A percentile compares a stretch with the other conserved stretches of the same genome.
Conservation (phyloP, 2,888 invertebrate genomes). For the Ceriagrion tenellum region DNA sequence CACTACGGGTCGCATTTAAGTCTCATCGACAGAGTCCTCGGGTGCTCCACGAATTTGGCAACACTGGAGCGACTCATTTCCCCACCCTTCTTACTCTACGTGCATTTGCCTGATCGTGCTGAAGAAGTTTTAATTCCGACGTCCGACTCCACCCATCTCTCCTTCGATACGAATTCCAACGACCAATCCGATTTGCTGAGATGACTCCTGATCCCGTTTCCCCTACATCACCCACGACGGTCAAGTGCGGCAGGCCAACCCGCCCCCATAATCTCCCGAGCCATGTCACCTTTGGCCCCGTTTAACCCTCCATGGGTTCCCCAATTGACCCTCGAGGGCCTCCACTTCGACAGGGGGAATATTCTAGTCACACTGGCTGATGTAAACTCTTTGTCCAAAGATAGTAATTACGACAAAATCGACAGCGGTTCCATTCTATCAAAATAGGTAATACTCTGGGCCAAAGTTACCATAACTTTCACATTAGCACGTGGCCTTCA, state of each 20-base stretch:
- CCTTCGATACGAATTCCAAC: slow-evolving; percentile 30
- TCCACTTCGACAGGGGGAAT: no score
- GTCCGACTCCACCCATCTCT: not conserved
- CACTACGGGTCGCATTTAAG: no score
- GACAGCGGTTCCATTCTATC: no score
- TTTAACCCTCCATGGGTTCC: not conserved
- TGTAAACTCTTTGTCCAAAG: no score
- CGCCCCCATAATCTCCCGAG: not conserved
- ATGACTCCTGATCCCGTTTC: slow-evolving; percentile 23
- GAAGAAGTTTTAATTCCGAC: not conserved
- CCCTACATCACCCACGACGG: not conserved
- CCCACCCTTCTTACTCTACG: not conserved
- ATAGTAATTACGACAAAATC: no score
- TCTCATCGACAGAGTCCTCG: no score
- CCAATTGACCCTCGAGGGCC: no score
- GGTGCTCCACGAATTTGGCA: not conserved
- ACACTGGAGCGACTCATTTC: not conserved
- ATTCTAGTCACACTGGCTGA: no score
- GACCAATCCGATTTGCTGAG: slow-evolving; percentile 45
- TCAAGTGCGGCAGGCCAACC: not conserved
- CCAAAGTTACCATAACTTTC: no score
- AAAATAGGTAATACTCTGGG: no score
- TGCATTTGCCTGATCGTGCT: not conserved
- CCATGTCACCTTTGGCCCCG: not conserved
- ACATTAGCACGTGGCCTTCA: no score